A percentile compares a stretch with the other conserved stretches of the same genome.
These are phyloP conservation scores for Lithophane ornitopus DNA, from an alignment of 2,888 invertebrate genomes.

Conservation along the genomic window DNA sequence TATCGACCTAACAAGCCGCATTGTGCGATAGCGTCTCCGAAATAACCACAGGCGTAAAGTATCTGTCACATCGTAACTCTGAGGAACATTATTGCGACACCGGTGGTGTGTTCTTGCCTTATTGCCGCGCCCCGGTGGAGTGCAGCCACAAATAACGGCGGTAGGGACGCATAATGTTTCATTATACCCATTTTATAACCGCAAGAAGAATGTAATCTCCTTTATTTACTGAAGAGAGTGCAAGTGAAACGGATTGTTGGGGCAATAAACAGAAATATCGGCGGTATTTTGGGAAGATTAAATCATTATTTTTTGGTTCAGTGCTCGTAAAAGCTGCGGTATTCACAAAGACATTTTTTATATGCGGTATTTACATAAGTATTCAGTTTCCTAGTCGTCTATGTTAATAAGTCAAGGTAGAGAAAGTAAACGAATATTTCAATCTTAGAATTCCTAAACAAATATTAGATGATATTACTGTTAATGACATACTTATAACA, in stretches of 20 bases:
- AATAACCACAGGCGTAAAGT: slow-evolving; percentile 77
- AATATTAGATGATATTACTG: slow-evolving; percentile 17
- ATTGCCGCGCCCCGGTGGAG: slow-evolving; percentile 79
- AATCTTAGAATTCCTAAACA: slow-evolving; percentile 13
- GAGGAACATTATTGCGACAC: slow-evolving; percentile 73
- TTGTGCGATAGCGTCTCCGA: slow-evolving; percentile 64
- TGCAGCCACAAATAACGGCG: slow-evolving; percentile 85
- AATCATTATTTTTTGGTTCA: not conserved
- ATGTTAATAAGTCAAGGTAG: slow-evolving; percentile 2
- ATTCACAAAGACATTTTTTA: not conserved
- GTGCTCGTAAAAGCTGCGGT: slow-evolving; percentile 5
- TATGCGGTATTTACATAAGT: not conserved
- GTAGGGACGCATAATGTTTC: slow-evolving; percentile 86
- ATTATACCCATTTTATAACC: slow-evolving; percentile 86
- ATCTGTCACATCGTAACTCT: slow-evolving; percentile 75
- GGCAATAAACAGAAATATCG: slow-evolving; percentile 74
- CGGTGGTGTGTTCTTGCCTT: slow-evolving; percentile 77
- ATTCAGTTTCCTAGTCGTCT: not conserved
- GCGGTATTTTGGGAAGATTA: slow-evolving; percentile 25
- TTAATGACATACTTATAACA: not conserved
- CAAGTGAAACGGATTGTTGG: slow-evolving; percentile 79
- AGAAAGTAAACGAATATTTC: not conserved
- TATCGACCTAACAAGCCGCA: slow-evolving; percentile 71
- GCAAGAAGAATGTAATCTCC: slow-evolving; percentile 85
- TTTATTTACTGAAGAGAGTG: slow-evolving; percentile 82